phyloP scores from a whole-genome alignment of 2,888 invertebrate species.

The Phania funesta region DNA sequence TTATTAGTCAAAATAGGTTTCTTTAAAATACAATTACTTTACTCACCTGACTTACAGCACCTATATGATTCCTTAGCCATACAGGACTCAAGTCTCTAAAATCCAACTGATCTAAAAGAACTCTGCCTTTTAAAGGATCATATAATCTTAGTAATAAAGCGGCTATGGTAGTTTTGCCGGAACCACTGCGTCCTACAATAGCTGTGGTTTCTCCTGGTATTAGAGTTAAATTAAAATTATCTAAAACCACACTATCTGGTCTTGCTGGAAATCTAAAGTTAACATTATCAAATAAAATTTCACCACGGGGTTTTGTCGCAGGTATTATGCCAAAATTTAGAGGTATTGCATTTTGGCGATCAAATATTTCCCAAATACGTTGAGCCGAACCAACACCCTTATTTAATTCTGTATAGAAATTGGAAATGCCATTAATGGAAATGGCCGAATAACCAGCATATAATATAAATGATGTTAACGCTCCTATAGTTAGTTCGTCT shows the following conservation, averaged over 20 bases:
- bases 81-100: slow-evolving; percentile 88
- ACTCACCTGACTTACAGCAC: slow-evolving; percentile 89
- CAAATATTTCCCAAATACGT: slow-evolving; percentile 93
- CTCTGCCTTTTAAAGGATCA: slow-evolving; percentile 87
- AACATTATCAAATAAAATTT: slow-evolving; percentile 88
- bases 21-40: neutral
- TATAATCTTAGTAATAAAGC: slow-evolving; percentile 91
- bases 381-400: slow-evolving; percentile 95
- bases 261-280: slow-evolving; percentile 87
- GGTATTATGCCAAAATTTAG: slow-evolving; percentile 81
- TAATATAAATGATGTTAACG: slow-evolving; percentile 94
- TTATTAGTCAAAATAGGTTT: neutral
- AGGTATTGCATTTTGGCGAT: slow-evolving; percentile 89
- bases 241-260: slow-evolving; percentile 83
- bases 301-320: slow-evolving; percentile 80
- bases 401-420: slow-evolving; percentile 96
- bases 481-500: slow-evolving; percentile 89
- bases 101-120: slow-evolving; percentile 89
- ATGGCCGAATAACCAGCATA: slow-evolving; percentile 97
- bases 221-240: slow-evolving; percentile 85
- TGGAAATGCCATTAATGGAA: slow-evolving; percentile 93
- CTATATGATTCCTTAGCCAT: slow-evolving; percentile 93
- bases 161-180: slow-evolving; percentile 96
- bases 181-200: slow-evolving; percentile 93
- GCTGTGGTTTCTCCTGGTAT: slow-evolving; percentile 88